Conservation (phyloP, 2,797 vertebrate species). For the Agapornis canus region DNA sequence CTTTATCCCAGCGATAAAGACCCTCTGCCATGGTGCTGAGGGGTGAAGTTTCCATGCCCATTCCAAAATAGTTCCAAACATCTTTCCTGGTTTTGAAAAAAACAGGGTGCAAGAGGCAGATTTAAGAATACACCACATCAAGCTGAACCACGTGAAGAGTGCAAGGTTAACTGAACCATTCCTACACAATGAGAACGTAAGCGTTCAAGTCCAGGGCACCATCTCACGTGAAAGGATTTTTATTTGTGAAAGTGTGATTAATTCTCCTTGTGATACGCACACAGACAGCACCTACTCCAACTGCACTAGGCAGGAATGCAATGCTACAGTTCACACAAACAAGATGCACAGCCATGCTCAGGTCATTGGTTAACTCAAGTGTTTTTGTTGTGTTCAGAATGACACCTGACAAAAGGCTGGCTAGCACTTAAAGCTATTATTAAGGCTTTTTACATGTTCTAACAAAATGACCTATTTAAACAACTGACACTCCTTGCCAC, state of each 20-base stretch:
- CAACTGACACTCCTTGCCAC: background rate
- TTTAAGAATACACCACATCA: background rate
- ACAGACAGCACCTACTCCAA: background rate
- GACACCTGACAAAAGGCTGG: conserved; percentile 16
- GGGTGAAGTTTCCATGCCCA: background rate
- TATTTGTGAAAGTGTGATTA: background rate
- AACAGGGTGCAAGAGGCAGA: background rate
- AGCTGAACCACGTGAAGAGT: background rate
- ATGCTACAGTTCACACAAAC: background rate
- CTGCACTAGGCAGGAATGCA: background rate
- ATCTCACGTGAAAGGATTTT: background rate
- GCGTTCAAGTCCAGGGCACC: accelerated
- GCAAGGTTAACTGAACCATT: background rate
- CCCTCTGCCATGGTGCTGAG: accelerated
- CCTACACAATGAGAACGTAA: background rate
- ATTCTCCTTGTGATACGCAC: background rate
- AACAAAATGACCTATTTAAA: background rate
- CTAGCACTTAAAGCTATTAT: background rate
- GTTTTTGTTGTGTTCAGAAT: background rate
- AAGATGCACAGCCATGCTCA: background rate
- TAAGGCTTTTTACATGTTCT: conserved; percentile 15
- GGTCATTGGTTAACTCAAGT: background rate
- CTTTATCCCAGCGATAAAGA: background rate
- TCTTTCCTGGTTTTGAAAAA: background rate
- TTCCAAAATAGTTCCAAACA: background rate